phyloP scores from a whole-genome alignment of 2,797 vertebrate genomes.

The Antrozous pallidus region DNA sequence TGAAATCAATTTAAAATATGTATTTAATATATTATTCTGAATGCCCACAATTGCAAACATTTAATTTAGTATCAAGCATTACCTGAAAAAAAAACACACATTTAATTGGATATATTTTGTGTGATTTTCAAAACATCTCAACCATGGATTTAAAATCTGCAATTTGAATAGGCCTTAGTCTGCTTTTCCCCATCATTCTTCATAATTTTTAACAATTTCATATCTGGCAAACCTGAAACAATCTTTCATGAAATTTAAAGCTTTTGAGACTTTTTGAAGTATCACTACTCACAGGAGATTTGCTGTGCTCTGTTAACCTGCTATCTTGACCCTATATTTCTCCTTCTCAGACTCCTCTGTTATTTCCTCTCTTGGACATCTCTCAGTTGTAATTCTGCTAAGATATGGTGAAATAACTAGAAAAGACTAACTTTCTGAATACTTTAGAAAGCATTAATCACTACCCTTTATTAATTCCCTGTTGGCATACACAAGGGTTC shows the following conservation, averaged over 20 bases:
- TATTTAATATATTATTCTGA: constrained; percentile 7
- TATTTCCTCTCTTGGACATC: neutral
- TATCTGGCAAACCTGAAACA: neutral
- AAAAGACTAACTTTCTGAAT: neutral
- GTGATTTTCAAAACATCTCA: constrained; percentile 25
- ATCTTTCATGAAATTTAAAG: neutral
- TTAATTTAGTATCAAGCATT: neutral
- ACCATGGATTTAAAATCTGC: neutral
- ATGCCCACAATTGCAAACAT: neutral
- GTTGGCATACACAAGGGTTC: neutral
- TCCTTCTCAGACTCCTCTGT: neutral
- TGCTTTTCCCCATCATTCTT: neutral
- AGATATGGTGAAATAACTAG: neutral
- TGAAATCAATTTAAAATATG: no score
- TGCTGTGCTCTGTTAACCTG: neutral
- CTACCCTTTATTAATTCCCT: neutral
- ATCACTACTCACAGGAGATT: no score
- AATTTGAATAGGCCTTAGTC: neutral
- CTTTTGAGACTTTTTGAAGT: neutral
- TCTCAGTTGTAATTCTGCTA: neutral
- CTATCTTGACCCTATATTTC: neutral
- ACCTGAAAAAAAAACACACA: neutral
- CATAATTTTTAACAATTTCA: neutral
- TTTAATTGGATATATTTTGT: neutral
- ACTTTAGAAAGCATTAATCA: neutral